These are phyloP conservation scores for Amphiduros pacificus DNA, from an alignment of 2,888 invertebrate genomes.

Conservation along the genomic window DNA sequence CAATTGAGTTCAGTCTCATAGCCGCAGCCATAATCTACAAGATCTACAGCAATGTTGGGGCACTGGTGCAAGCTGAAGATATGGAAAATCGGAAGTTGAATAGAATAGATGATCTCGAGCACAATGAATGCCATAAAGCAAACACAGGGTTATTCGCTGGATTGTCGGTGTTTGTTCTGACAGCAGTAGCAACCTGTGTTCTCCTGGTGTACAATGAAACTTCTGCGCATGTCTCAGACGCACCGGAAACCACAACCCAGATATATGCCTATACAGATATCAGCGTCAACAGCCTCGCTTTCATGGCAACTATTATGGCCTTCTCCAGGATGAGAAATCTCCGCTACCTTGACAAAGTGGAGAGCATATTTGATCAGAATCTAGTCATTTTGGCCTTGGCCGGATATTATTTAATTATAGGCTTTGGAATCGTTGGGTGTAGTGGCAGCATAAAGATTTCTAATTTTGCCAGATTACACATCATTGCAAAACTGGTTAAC, in stretches of 20 bases:
- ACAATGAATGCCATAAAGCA: slow-evolving; percentile 58
- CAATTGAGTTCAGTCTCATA: slow-evolving; percentile 18
- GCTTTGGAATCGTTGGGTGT: not conserved
- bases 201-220: slow-evolving; percentile 46
- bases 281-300: not conserved
- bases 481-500: not conserved
- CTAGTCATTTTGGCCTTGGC: slow-evolving; percentile 5
- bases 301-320: not conserved
- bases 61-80: not conserved
- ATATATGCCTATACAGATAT: slow-evolving; percentile 3
- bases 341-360: not conserved
- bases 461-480: not conserved
- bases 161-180: slow-evolving; percentile 54
- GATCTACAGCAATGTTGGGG: slow-evolving; percentile 9
- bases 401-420: slow-evolving; percentile 7
- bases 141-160: slow-evolving; percentile 60
- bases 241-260: slow-evolving; percentile 32
- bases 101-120: not conserved
- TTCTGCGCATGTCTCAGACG: no score
- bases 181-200: slow-evolving; percentile 48
- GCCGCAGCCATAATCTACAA: slow-evolving; percentile 15
- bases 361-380: slow-evolving; percentile 8
- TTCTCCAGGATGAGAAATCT: not conserved
- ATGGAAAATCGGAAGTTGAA: not conserved
- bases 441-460: not conserved